phyloP scores from a whole-genome alignment of 2,888 invertebrate species.

The Bruchidius siliquastri region DNA sequence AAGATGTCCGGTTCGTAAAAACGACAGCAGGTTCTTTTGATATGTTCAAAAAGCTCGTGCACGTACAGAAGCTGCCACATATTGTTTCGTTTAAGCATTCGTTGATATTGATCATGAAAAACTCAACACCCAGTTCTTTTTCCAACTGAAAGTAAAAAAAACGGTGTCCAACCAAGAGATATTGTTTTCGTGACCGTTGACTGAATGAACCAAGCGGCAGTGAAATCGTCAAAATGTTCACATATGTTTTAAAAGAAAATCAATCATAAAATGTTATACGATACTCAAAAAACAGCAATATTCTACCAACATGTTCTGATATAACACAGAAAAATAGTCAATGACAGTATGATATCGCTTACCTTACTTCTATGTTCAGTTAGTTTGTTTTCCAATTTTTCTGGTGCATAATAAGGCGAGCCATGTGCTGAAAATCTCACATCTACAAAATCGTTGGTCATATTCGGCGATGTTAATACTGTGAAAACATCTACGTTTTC shows the following conservation, averaged over 20 bases:
- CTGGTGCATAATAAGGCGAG: slow-evolving; percentile 86
- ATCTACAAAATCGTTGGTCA: slow-evolving; percentile 66
- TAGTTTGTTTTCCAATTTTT: slow-evolving; percentile 83
- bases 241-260: too few species aligned
- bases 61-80: slow-evolving; percentile 67
- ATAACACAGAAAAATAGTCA: too few species aligned
- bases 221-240: too few species aligned
- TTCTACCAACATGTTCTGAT: too few species aligned
- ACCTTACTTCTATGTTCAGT: slow-evolving; percentile 65
- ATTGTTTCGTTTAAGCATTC: slow-evolving; percentile 77
- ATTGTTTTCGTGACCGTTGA: too few species aligned
- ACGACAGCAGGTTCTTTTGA: slow-evolving; percentile 74
- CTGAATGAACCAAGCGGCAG: too few species aligned
- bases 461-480: slow-evolving; percentile 63
- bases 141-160: slow-evolving; percentile 53
- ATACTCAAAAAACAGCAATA: too few species aligned
- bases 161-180: slow-evolving; percentile 7
- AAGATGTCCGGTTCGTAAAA: slow-evolving; percentile 88
- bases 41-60: slow-evolving; percentile 68
- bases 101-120: slow-evolving; percentile 87
- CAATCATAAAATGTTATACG: too few species aligned
- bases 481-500: slow-evolving; percentile 93
- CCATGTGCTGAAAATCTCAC: slow-evolving; percentile 91
- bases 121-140: slow-evolving; percentile 64
- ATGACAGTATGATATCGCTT: too few species aligned